phyloP scores from a whole-genome alignment of 2,113 vertebrate genomes.

The Diphyllodes magnificus region DNA sequence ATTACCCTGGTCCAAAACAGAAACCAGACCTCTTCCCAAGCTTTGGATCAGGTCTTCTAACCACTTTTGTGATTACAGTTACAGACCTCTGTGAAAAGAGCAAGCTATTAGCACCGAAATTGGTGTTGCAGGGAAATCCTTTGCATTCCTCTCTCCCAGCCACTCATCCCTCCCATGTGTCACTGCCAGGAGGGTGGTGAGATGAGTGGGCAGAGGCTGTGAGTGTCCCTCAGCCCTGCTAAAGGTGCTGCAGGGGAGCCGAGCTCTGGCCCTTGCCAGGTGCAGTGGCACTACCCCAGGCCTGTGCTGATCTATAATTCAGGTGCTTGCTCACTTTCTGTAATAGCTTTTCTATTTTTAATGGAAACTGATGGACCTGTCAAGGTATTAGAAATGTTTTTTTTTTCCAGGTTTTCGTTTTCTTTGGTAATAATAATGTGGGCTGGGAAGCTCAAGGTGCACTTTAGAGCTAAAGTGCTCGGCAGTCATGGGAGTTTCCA shows the following conservation, averaged over 20 bases:
- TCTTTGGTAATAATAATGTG: neutral
- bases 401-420: neutral
- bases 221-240: fast-evolving
- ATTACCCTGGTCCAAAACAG: neutral
- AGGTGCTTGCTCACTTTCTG: neutral
- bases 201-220: fast-evolving
- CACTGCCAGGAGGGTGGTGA: neutral
- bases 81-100: neutral
- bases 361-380: neutral
- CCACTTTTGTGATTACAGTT: neutral
- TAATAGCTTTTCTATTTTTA: slow-evolving; percentile 25
- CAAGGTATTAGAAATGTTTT: neutral
- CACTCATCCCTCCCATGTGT: fast-evolving
- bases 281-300: fast-evolving
- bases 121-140: neutral
- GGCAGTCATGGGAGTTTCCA: neutral
- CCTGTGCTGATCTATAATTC: neutral
- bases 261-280: neutral
- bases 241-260: fast-evolving
- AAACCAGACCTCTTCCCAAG: neutral
- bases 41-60: neutral
- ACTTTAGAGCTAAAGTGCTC: neutral
- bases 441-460: neutral
- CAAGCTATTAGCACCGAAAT: neutral
- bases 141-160: neutral